Percentiles rank a stretch among this genome's conserved stretches.
These are phyloP conservation scores for Drosophila merina DNA, from an alignment of 2,888 invertebrate genomes.

Conservation along the genomic window DNA sequence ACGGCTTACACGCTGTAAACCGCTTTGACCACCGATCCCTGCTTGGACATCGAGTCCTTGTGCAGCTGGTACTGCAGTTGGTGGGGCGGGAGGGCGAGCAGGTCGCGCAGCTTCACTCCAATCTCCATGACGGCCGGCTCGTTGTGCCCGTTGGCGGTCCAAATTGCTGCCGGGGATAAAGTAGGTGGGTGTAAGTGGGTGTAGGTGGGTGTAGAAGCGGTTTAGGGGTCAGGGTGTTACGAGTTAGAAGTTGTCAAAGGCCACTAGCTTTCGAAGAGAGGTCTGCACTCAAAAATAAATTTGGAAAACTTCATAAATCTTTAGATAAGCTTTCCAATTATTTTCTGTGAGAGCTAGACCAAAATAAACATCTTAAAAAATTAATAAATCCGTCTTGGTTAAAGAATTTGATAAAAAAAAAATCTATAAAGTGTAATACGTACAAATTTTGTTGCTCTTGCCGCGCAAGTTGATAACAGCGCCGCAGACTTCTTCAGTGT, in stretches of 20 bases:
- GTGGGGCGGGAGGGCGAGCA: conserved; percentile 87
- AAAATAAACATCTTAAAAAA: too few species aligned
- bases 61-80: conserved; percentile 90
- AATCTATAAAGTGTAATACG: conserved; percentile 31
- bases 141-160: conserved; percentile 93
- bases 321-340: not conserved
- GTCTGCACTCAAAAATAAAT: conserved; percentile 1
- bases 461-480: conserved; percentile 96
- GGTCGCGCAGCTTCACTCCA: conserved; percentile 93
- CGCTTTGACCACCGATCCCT: conserved; percentile 90
- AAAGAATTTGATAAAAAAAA: too few species aligned
- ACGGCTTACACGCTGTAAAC: conserved; percentile 71
- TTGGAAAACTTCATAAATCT: not conserved
- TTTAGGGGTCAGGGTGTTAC: not conserved
- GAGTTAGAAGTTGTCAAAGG: conserved; percentile 75
- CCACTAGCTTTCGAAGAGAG: conserved; percentile 24
- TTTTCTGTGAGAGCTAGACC: not conserved
- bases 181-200: conserved; percentile 84
- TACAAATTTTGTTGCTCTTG: conserved; percentile 93
- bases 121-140: conserved; percentile 92
- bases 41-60: conserved; percentile 92
- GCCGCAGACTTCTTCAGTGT: conserved; percentile 96
- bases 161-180: conserved; percentile 86
- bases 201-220: conserved; percentile 68
- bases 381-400: too few species aligned